Evolutionary conservation across 2,888 invertebrate genomes (phyloP).

Genomic region (Hipparchia sbordonii): DNA sequence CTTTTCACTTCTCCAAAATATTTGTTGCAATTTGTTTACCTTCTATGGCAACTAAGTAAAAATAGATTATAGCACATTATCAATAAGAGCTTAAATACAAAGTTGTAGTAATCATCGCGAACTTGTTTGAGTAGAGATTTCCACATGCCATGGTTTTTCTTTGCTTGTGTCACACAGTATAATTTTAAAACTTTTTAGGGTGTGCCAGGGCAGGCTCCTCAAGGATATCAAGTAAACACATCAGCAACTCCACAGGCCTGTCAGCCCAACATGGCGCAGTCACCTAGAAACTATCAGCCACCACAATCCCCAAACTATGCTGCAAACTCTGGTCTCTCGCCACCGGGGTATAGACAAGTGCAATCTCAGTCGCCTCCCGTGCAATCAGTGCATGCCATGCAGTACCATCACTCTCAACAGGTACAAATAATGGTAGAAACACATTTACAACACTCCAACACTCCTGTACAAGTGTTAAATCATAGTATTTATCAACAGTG

Average conservation of each 20-base stretch:
- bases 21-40: too few relatives aligned
- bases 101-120: too few relatives aligned
- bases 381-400: constrained; percentile 77
- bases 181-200: constrained; percentile 49
- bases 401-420: constrained; percentile 77
- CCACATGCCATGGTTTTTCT: not conserved
- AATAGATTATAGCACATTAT: too few relatives aligned
- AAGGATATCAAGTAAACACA: constrained; percentile 82
- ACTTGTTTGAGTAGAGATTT: too few relatives aligned
- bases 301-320: constrained; percentile 79
- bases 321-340: constrained; percentile 79
- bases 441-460: not conserved
- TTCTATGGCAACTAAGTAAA: too few relatives aligned
- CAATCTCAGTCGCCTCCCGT: constrained; percentile 77
- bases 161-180: not conserved
- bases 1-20: too few relatives aligned
- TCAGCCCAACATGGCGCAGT: constrained; percentile 67
- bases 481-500: too few relatives aligned
- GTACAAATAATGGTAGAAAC: constrained; percentile 46
- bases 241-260: constrained; percentile 78
- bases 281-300: constrained; percentile 78
- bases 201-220: constrained; percentile 74
- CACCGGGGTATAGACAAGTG: constrained; percentile 79
- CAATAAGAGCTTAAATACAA: too few relatives aligned
- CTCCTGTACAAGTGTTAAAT: too few relatives aligned